Base-by-base conservation (phyloP, 2,888 invertebrate species). In the Hoplodrina blanda region DNA sequence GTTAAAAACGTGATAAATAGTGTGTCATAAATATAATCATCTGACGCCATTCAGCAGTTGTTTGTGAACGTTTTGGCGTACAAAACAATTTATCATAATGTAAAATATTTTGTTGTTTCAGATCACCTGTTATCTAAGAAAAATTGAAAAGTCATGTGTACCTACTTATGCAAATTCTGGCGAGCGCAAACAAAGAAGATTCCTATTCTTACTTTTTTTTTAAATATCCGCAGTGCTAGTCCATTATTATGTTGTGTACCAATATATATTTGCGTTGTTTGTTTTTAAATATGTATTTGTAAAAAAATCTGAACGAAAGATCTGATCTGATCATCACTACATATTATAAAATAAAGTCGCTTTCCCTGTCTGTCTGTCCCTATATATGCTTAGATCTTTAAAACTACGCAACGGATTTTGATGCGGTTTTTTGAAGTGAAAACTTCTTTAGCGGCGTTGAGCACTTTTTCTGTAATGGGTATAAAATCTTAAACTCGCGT, bases 41-140 rank as follows among this genome's bases (percentile, higher is more conserved):
- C 19, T 41, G 50, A 52, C 41, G 41, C 11, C 7, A 33, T n/a
- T 50, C 41, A 7, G 10, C 13, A 25, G 2, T 55, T 69, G 19
- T 37, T 49, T 19, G 46, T 37, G 37, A 46, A 19, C 3, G 15
- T 37, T 25, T 20, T 19, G 6, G 17, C 17, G 15, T 54, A 13
- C n/a, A 69, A 49, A 8, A 19, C 8, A 20, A 69, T 49, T 41
- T 30, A 49, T 49, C 50, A 50, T 56, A 30, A 19, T 49, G 13
- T 30, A 33, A 69, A 69, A 62, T 33, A 20, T 33, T 44, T n/a
- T 59, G n/a, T 70, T 59, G 4, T 70, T 69, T 52, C 20, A 52
- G 50, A 52, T 59, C 30, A 52, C 41, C 30, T 69, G 56, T 17
- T 69, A 69, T 69, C 71, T 33, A 20, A 20, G 30, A 25, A 25